phyloP scores from a whole-genome alignment of 2,888 invertebrate species.

The Dioctria rufipes region DNA sequence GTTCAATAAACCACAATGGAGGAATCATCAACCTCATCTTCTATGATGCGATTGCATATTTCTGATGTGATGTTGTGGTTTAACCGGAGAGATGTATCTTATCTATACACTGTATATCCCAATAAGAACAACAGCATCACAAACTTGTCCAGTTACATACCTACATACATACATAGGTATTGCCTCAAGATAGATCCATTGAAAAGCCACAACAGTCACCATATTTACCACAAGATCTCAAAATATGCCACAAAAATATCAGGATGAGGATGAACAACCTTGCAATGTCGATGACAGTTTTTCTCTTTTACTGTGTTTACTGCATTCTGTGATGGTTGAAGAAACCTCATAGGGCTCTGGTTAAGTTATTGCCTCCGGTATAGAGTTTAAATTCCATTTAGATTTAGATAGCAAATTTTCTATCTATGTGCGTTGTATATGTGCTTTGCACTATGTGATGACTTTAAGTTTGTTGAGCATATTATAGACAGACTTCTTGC shows the following conservation, averaged over 20 bases:
- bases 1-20: too few relatives aligned
- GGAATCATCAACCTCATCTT: constrained; percentile 4
- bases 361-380: too few relatives aligned
- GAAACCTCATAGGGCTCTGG: neutral
- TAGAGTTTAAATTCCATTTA: too few relatives aligned
- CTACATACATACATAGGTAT: neutral
- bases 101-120: too few relatives aligned
- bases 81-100: neutral
- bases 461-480: too few relatives aligned
- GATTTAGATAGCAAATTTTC: too few relatives aligned
- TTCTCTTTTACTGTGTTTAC: too few relatives aligned
- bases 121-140: neutral
- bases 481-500: too few relatives aligned
- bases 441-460: too few relatives aligned
- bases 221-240: constrained; percentile 5
- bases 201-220: neutral
- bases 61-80: constrained; percentile 4
- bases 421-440: too few relatives aligned
- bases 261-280: constrained; percentile 25
- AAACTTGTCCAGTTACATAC: constrained; percentile 27
- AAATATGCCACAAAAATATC: constrained; percentile 16
- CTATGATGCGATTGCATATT: constrained; percentile 4
- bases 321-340: neutral
- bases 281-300: constrained; percentile 32
- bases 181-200: too few relatives aligned